Base-by-base conservation (phyloP, 2,888 invertebrate genomes). In the Drosophila birchii region DNA sequence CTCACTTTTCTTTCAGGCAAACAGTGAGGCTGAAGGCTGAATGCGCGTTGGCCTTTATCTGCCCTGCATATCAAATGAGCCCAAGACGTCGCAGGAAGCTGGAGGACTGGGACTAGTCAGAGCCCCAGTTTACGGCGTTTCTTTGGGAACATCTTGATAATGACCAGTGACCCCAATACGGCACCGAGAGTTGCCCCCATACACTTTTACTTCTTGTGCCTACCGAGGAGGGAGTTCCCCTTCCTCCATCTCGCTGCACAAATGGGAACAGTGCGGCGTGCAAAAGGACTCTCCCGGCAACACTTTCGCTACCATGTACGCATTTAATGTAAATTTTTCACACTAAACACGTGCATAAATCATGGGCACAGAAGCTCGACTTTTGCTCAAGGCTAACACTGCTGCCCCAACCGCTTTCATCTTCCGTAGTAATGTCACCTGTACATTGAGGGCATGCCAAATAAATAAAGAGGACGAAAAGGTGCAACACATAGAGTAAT, bases 321-420 rank as follows among this genome's bases (percentile, higher is more conserved):
- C 78, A 83, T 89, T 88, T 86, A 89, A 88, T 89, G 81, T 74
- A 76, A 60, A 89, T 82, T 89, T 88, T 89, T 88, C 81, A 83
- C 89, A 89, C 86, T 80, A 83, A 89, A 89, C 88, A 88, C 88
- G 78, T 89, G 89, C 86, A 86, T 86, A 89, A 86, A 88, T 86
- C 89, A 86, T 88, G 58, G 59, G 56, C 57, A 44, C 57, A 44
- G 64, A 63, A 29, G 68, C 74, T 67, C 84, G 76, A 77, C 88
- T 89, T 82, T 80, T 75, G 80, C 85, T 86, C 89, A 86, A 86
- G 85, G 85, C 85, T 86, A 88, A 87, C 75, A 80, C 45, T 74
- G 73, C 77, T 62, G 73, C 54, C 43, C 12, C 23, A 64, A 54
- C 73, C 63, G 38, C 60, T 12, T 41, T 49, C 34, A 43, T 44